phyloP scores from a whole-genome alignment of 1,140 invertebrate species.

The Sycophila sp. region DNA sequence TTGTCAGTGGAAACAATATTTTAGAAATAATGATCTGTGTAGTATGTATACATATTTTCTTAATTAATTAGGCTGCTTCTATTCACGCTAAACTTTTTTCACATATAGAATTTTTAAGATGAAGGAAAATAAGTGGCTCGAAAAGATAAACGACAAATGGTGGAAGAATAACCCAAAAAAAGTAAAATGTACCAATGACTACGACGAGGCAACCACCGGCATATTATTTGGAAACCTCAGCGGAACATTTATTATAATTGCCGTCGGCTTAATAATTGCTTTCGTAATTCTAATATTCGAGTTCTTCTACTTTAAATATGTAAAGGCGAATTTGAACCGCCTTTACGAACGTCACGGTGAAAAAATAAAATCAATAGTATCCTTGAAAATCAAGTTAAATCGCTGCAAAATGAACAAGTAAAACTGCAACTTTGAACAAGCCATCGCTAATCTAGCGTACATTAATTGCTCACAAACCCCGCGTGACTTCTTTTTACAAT shows the following conservation, averaged over 20 bases:
- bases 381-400: too few relatives aligned
- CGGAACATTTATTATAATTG: constrained; percentile 96
- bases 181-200: constrained; percentile 84
- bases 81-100: too few relatives aligned
- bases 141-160: constrained; percentile 94
- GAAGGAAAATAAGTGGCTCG: constrained; percentile 89
- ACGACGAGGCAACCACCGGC: constrained; percentile 91
- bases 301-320: constrained; percentile 1
- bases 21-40: background rate
- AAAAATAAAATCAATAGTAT: too few relatives aligned
- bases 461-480: too few relatives aligned
- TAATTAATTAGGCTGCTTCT: too few relatives aligned
- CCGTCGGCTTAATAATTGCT: constrained; percentile 90
- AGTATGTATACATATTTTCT: background rate
- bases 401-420: too few relatives aligned
- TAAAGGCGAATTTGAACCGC: background rate
- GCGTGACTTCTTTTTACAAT: too few relatives aligned
- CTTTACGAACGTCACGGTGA: too few relatives aligned
- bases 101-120: constrained; percentile 92
- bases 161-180: constrained; percentile 88
- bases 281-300: constrained; percentile 77
- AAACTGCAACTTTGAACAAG: too few relatives aligned
- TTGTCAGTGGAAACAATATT: too few relatives aligned
- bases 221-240: constrained; percentile 97
- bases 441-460: too few relatives aligned